Percentiles rank a stretch among this genome's conserved stretches.
These are phyloP conservation scores for Heptranchias perlo DNA, from an alignment of 2,113 vertebrate species.

Conservation along the genomic window DNA sequence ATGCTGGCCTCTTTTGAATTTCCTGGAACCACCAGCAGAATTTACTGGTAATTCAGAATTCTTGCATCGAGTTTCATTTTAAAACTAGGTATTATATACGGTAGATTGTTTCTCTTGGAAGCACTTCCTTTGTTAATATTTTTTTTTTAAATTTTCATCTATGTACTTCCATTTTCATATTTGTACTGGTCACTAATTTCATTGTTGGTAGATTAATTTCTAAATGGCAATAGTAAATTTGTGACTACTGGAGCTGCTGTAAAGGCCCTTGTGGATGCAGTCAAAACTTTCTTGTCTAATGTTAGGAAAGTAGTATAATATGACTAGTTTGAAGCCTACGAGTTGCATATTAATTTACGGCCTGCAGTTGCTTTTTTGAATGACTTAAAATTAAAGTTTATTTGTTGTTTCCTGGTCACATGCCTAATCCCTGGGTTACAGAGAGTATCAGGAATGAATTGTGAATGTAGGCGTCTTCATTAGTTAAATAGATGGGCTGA, in stretches of 20 bases:
- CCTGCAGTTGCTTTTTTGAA: background rate
- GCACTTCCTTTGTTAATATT: background rate
- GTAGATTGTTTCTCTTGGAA: background rate
- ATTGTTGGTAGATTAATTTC: background rate
- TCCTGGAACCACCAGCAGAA: background rate
- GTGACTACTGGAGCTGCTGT: background rate
- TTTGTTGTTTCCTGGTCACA: slow-evolving; percentile 24
- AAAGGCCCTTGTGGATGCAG: background rate
- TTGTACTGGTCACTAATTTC: background rate
- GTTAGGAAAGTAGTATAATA: background rate
- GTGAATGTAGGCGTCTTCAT: slow-evolving; percentile 5
- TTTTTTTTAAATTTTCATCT: background rate
- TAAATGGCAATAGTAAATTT: background rate
- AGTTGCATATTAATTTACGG: background rate
- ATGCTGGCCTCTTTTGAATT: background rate
- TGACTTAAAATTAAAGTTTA: background rate
- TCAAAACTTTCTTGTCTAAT: background rate
- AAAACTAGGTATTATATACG: background rate
- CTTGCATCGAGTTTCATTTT: background rate
- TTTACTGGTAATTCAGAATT: background rate
- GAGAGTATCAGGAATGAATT: slow-evolving; percentile 27
- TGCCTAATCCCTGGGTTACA: background rate
- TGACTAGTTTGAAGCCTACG: background rate
- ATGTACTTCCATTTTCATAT: background rate
- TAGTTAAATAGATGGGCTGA: background rate